Evolutionary conservation across 2,113 vertebrate species (phyloP).

Genomic region (Vulpes vulpes): DNA sequence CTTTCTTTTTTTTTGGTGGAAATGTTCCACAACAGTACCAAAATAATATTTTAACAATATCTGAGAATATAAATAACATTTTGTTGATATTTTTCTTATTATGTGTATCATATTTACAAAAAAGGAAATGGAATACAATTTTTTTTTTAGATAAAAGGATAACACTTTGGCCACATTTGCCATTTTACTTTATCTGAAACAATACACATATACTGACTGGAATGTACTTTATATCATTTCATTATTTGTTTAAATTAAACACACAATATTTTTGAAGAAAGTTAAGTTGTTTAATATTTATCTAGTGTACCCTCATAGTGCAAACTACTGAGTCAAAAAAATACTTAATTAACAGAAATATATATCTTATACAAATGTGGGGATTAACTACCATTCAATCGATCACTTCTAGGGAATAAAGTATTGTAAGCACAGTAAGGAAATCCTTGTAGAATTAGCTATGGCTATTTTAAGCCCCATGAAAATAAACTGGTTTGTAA

Average conservation of each 20-base stretch:
- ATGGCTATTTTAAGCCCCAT: neutral
- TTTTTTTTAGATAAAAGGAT: neutral
- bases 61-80: neutral
- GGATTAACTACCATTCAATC: neutral
- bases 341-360: neutral
- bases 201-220: neutral
- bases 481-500: neutral
- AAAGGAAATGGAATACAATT: neutral
- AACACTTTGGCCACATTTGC: neutral
- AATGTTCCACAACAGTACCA: neutral
- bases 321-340: neutral
- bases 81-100: constrained; percentile 1
- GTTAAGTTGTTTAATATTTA: neutral
- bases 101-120: neutral
- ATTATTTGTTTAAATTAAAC: neutral
- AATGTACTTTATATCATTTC: neutral
- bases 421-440: neutral
- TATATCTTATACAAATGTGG: neutral
- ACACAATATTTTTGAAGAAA: neutral
- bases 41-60: neutral
- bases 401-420: neutral
- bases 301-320: neutral
- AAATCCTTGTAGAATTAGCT: neutral
- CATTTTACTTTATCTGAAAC: neutral
- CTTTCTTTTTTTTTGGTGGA: neutral